Conservation (phyloP, 2,113 vertebrate genomes). For the Nipponia nippon region DNA sequence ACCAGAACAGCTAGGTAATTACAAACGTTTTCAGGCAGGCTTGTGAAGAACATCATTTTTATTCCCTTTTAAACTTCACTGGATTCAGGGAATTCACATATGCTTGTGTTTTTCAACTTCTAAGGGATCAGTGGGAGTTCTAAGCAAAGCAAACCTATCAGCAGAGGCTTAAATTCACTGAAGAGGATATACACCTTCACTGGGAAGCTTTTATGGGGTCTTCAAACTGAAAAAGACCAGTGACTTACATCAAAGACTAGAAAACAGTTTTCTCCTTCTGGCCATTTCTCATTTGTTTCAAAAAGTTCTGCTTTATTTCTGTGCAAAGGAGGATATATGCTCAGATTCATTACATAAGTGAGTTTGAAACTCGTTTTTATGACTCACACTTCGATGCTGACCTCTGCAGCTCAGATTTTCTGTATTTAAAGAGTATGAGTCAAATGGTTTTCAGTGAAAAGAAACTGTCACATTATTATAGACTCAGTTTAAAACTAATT, state of each 20-base stretch:
- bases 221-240: constrained; percentile 21
- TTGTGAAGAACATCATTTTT: background rate
- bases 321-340: background rate
- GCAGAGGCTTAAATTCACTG: background rate
- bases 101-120: background rate
- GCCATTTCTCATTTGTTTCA: background rate
- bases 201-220: background rate
- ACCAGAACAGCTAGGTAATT: background rate
- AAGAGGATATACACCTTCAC: background rate
- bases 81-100: background rate
- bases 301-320: constrained; percentile 1
- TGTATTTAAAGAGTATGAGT: background rate
- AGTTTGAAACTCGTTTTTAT: constrained; percentile 13
- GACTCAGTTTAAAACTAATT: background rate
- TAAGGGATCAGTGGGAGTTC: background rate
- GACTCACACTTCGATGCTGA: constrained; percentile 8
- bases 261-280: constrained; percentile 1
- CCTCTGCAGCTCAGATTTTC: background rate
- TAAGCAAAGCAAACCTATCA: background rate
- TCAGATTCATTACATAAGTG: background rate
- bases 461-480: background rate
- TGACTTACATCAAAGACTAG: constrained; percentile 1
- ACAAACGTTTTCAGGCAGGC: background rate
- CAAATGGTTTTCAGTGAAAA: background rate
- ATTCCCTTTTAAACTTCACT: background rate